Evolutionary conservation across 2,888 invertebrate species (phyloP).

Genomic region (Tachystola acroxantha): DNA sequence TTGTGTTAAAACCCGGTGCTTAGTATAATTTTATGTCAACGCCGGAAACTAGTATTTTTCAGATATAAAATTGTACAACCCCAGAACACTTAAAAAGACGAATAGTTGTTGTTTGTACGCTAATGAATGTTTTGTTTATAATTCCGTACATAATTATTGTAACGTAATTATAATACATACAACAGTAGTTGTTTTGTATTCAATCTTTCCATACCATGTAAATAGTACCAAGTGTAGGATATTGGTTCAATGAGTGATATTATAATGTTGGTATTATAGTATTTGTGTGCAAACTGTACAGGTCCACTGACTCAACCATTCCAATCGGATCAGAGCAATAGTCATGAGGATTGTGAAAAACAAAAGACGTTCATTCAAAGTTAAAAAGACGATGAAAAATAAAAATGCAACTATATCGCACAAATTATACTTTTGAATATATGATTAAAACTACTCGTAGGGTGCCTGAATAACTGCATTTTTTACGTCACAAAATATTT

Average conservation of each 20-base stretch:
- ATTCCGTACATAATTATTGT: slow-evolving; percentile 12
- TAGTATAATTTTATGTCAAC: slow-evolving; percentile 31
- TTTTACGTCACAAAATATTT: slow-evolving; percentile 54
- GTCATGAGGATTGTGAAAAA: slow-evolving; percentile 26
- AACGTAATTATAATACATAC: slow-evolving; percentile 9
- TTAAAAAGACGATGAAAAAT: slow-evolving; percentile 25
- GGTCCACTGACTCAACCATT: slow-evolving; percentile 50
- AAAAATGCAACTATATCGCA: slow-evolving; percentile 46
- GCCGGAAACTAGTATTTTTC: slow-evolving; percentile 17
- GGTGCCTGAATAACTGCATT: slow-evolving; percentile 52
- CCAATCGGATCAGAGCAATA: slow-evolving; percentile 44
- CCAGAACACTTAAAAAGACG: slow-evolving; percentile 59
- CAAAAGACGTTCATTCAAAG: slow-evolving; percentile 21
- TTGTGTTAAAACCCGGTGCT: slow-evolving; percentile 52
- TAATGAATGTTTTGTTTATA: slow-evolving; percentile 24
- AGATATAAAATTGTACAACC: slow-evolving; percentile 38
- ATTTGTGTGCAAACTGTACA: slow-evolving; percentile 26
- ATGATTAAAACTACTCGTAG: slow-evolving; percentile 34
- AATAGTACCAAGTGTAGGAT: slow-evolving; percentile 37
- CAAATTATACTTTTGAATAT: slow-evolving; percentile 35
- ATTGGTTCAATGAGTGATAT: slow-evolving; percentile 47
- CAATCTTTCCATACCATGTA: slow-evolving; percentile 44
- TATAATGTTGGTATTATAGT: slow-evolving; percentile 45
- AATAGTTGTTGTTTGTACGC: slow-evolving; percentile 43
- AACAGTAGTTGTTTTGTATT: slow-evolving; percentile 34